Base-by-base conservation (phyloP, 1,140 invertebrate species). In the Musca vetustissima region DNA sequence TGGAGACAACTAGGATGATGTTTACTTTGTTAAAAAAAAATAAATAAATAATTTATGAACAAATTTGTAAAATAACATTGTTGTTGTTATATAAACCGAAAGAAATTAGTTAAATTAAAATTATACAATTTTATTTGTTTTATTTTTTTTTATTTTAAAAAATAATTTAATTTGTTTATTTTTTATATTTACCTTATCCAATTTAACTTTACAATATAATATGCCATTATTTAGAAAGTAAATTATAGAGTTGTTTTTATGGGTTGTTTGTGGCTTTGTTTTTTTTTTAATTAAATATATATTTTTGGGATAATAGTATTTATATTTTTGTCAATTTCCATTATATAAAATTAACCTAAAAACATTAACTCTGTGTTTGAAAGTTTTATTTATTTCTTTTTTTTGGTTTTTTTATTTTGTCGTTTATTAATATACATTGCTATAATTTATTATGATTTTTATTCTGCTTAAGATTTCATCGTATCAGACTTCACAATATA, bases 401-500 rank as follows among this genome's bases (percentile, higher is more conserved):
- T n/a, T n/a, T n/a, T n/a, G n/a, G n/a, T n/a, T n/a, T n/a, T 57
- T 17, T 61, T 61, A 21, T 61, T 8, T 43, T 61, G 28, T 28
- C 3, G 55, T 59, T 57, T 61, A 21, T 19, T 43, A 53, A 53
- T 53, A 67, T 67, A 67, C 50, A 67, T 67, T 67, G 17, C 19
- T 67, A 67, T 36, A 61, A 24, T 55, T 57, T 57, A 55, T 57
- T 28, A 59, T 59, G n/a, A n/a, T n/a, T n/a, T n/a, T n/a, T n/a
- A n/a, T n/a, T 53, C 28, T 67, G 49, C 64, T 67, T 55, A 28
- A 67, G 50, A 67, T 53, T 67, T 75, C 75, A 80, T 80, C 76
- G 76, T 79, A 72, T 80, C 78, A 80, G 78, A 80, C 78, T 80
- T 80, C 75, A 77, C 75, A 73, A 69, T 76, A 72, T 71, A 55